Evolutionary conservation across 1,140 invertebrate genomes (phyloP).

Genomic region (Drosophila cardini): DNA sequence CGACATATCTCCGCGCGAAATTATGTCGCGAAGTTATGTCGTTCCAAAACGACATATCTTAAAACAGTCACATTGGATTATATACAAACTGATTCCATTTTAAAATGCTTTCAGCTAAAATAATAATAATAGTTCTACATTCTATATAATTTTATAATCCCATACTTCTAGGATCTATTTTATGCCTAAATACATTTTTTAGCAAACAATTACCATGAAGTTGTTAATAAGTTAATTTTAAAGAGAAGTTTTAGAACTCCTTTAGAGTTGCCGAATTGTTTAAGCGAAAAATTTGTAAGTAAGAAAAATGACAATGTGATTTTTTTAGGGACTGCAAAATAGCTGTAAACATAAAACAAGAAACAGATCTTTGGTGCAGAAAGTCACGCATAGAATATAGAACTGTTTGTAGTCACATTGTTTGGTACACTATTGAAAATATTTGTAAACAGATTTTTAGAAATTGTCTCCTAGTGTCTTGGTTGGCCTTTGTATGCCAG

Average conservation of each 20-base stretch:
- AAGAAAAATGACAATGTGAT: constrained; percentile 8
- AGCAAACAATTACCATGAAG: neutral
- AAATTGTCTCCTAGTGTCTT: constrained; percentile 70
- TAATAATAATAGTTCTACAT: no score
- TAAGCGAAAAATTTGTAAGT: neutral
- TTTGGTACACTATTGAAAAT: constrained; percentile 74
- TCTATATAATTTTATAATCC: no score
- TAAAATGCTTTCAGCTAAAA: no score
- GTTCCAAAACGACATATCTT: no score
- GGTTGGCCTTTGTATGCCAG: constrained; percentile 49
- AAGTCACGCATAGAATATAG: constrained; percentile 61
- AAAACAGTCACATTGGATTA: no score
- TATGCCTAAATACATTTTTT: neutral
- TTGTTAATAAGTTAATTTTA: neutral
- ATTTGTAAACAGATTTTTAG: constrained; percentile 82
- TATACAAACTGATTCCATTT: no score
- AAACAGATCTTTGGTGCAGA: constrained; percentile 25
- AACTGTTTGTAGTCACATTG: constrained; percentile 56
- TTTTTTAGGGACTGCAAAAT: constrained; percentile 2
- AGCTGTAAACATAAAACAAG: constrained; percentile 21
- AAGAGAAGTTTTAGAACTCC: neutral
- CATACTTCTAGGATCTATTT: no score
- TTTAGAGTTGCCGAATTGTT: neutral
- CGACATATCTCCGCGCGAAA: no score
- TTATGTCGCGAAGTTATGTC: no score